Percentiles rank a stretch among this genome's conserved stretches.
phyloP scores from a whole-genome alignment of 2,888 invertebrate genomes.

The Leucania comma region DNA sequence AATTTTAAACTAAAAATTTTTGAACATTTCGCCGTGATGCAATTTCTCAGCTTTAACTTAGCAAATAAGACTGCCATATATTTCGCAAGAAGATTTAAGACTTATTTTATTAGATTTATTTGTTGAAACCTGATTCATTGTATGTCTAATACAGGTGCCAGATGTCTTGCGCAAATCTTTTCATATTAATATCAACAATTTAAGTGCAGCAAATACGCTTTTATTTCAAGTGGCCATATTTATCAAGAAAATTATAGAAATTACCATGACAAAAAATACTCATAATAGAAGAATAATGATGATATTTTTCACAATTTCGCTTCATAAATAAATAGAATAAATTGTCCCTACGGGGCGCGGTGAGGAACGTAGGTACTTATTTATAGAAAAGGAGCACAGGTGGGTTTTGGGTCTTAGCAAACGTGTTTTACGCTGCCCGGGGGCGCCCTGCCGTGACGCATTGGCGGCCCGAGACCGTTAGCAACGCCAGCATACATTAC shows the following conservation, averaged over 20 bases:
- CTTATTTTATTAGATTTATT: conserved; percentile 36
- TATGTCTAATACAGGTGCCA: conserved; percentile 4
- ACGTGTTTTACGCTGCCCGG: conserved; percentile 81
- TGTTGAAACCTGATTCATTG: conserved; percentile 27
- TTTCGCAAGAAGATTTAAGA: conserved; percentile 26
- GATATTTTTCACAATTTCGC: conserved; percentile 67
- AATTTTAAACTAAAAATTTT: conserved; percentile 42
- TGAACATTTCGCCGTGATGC: conserved; percentile 25
- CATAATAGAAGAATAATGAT: conserved; percentile 49
- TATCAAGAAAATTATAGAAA: background rate
- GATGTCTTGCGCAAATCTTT: conserved; percentile 9
- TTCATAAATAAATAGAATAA: conserved; percentile 82
- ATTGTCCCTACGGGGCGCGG: conserved; percentile 77
- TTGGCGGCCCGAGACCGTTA: conserved; percentile 74
- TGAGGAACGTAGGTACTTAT: conserved; percentile 76
- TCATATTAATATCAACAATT: conserved; percentile 10
- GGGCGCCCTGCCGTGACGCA: conserved; percentile 77
- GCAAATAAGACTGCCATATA: conserved; percentile 39
- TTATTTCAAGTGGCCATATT: background rate
- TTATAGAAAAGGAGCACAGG: conserved; percentile 81
- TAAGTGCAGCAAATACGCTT: background rate
- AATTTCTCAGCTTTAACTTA: conserved; percentile 36
- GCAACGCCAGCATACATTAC: conserved; percentile 57
- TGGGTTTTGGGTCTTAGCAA: conserved; percentile 76
- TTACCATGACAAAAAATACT: background rate